phyloP scores from a whole-genome alignment of 1,140 invertebrate species.

The Drosophila orena region DNA sequence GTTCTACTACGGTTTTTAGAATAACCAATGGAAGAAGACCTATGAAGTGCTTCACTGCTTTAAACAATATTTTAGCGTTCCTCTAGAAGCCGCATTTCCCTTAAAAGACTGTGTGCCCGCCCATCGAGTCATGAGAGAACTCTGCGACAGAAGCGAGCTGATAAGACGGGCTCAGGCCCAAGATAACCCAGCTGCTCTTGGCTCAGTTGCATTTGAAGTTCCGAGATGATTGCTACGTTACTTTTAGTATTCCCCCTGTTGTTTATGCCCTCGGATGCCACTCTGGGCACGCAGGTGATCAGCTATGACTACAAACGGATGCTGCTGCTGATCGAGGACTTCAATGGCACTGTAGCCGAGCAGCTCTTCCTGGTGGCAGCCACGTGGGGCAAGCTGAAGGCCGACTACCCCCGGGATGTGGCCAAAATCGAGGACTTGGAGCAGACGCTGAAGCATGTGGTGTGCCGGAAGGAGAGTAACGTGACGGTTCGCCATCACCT shows the following conservation, averaged over 20 bases:
- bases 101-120: too few species aligned
- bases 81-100: too few species aligned
- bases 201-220: constrained; percentile 23
- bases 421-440: constrained; percentile 28
- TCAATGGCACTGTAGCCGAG: constrained; percentile 27
- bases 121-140: neutral
- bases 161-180: constrained; percentile 10
- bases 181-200: neutral
- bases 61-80: too few species aligned
- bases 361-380: constrained; percentile 19
- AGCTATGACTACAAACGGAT: constrained; percentile 38
- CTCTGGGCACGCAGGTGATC: constrained; percentile 34
- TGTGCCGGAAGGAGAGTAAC: constrained; percentile 21
- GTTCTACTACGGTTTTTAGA: too few species aligned
- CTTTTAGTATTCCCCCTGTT: constrained; percentile 7
- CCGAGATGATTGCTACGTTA: constrained; percentile 11
- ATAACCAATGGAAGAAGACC: too few species aligned
- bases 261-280: neutral
- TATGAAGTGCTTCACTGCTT: too few species aligned
- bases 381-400: constrained; percentile 47
- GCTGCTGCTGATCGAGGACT: constrained; percentile 27
- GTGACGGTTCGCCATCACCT: constrained; percentile 17
- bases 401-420: constrained; percentile 30
- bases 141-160: constrained; percentile 9
- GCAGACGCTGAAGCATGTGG: constrained; percentile 18